These are phyloP conservation scores for Anoplophora glabripennis DNA, from an alignment of 1,140 invertebrate genomes.

Conservation along the genomic window DNA sequence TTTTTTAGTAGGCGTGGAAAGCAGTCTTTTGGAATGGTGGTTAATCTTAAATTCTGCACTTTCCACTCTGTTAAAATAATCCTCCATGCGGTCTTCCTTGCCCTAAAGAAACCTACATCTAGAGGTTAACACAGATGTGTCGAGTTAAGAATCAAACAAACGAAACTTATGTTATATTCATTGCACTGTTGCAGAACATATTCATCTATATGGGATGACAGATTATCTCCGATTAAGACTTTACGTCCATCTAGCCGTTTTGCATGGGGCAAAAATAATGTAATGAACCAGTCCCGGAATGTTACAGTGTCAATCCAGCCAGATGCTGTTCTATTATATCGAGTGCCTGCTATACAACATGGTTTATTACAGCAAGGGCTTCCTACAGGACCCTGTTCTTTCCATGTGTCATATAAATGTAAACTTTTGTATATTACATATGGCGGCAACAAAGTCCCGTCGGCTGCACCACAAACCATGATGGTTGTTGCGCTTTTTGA, in stretches of 20 bases:
- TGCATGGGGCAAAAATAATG: constrained; percentile 7
- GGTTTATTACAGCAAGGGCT: constrained; percentile 25
- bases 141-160: background rate
- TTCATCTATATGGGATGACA: background rate
- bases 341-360: constrained; percentile 13
- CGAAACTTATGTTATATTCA: constrained; percentile 5
- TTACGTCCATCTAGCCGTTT: background rate
- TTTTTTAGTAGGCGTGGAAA: constrained; percentile 18
- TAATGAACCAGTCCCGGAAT: constrained; percentile 19
- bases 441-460: constrained; percentile 31
- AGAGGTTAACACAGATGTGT: background rate
- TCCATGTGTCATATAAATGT: constrained; percentile 39
- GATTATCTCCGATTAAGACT: constrained; percentile 1
- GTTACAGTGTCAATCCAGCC: constrained; percentile 31
- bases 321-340: constrained; percentile 30
- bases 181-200: background rate
- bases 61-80: constrained; percentile 11
- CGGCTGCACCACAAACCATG: constrained; percentile 42
- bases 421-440: constrained; percentile 41
- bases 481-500: constrained; percentile 37
- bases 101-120: background rate
- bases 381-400: constrained; percentile 34
- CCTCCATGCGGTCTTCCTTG: constrained; percentile 6
- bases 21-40: constrained; percentile 8
- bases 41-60: constrained; percentile 3